These are phyloP conservation scores for Luscinia luscinia DNA, from an alignment of 2,797 vertebrate species.

Conservation along the genomic window DNA sequence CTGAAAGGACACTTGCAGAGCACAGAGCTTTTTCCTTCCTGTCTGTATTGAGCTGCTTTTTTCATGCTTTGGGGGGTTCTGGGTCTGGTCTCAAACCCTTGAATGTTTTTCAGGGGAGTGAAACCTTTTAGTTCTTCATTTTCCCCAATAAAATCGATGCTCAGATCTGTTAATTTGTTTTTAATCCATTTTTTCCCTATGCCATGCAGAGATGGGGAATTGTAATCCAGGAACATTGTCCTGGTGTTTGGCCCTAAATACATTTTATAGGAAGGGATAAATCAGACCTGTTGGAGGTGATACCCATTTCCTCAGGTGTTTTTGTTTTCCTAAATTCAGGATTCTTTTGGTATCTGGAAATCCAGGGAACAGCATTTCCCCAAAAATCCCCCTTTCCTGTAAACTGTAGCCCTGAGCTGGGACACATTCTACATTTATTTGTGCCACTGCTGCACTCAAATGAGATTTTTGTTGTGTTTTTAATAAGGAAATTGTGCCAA, in stretches of 20 bases:
- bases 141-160: neutral
- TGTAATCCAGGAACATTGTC: neutral
- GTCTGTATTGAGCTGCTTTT: neutral
- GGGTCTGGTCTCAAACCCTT: neutral
- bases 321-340: neutral
- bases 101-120: neutral
- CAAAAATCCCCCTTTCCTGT: neutral
- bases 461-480: neutral
- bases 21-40: constrained; percentile 59
- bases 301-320: neutral
- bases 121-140: neutral
- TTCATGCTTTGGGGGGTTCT: neutral
- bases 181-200: rapidly evolving
- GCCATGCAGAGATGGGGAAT: neutral
- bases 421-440: rapidly evolving
- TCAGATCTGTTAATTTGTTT: neutral
- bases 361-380: neutral
- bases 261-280: neutral
- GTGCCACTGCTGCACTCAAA: neutral
- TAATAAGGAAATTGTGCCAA: neutral
- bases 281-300: neutral
- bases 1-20: constrained; percentile 4
- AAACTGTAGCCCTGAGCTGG: neutral
- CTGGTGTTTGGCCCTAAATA: neutral
- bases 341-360: neutral